A percentile compares a stretch with the other conserved stretches of the same genome.
Evolutionary conservation across 2,797 vertebrate genomes (phyloP).

Genomic region (Leucoraja ocellata): DNA sequence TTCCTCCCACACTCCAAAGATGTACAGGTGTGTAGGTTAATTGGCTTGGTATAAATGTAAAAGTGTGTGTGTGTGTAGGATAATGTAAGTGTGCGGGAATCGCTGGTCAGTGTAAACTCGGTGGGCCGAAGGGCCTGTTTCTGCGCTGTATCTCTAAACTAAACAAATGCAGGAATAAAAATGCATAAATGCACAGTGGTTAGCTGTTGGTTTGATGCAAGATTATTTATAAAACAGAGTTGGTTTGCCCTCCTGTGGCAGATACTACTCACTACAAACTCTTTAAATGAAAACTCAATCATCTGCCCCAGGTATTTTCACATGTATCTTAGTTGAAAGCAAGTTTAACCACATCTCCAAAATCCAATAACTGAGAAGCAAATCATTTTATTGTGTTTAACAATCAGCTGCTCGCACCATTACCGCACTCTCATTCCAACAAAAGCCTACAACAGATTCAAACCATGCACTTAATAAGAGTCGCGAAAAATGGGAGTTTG

Average conservation of each 20-base stretch:
- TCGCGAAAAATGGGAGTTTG: neutral
- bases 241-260: neutral
- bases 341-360: neutral
- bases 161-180: neutral
- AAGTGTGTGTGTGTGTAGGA: too few species aligned
- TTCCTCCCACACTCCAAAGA: too few species aligned
- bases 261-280: neutral
- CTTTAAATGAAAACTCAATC: neutral
- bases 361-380: neutral
- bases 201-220: neutral
- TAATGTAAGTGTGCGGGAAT: too few species aligned
- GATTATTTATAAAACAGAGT: neutral
- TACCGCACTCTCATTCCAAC: neutral
- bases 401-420: neutral
- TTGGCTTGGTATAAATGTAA: too few species aligned
- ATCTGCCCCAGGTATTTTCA: neutral
- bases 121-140: too few species aligned
- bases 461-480: too few species aligned
- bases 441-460: neutral
- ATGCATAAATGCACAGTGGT: neutral
- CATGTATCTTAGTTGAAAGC: neutral
- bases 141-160: too few species aligned
- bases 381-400: neutral
- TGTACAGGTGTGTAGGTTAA: too few species aligned
- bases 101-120: too few species aligned